Percentiles rank a stretch among this genome's conserved stretches.
Conservation (phyloP, 2,113 vertebrate species). For the Rhinoderma darwinii region DNA sequence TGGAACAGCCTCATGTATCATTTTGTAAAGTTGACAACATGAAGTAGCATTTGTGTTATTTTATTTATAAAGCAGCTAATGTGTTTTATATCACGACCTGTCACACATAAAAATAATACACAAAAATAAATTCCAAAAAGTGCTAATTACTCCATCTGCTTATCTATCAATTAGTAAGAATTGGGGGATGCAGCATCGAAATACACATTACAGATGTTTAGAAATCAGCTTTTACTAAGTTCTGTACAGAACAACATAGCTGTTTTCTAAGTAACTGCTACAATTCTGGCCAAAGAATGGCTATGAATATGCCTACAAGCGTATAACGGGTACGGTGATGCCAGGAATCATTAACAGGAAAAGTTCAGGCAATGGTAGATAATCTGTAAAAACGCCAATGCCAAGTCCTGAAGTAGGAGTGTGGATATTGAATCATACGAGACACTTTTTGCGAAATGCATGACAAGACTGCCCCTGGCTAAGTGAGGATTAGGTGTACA, state of each 20-base stretch:
- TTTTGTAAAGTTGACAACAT: constrained; percentile 43
- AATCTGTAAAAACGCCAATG: not conserved
- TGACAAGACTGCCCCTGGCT: not conserved
- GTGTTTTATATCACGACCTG: not conserved
- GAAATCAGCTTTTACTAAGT: not conserved
- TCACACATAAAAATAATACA: not conserved
- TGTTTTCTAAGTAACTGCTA: not conserved
- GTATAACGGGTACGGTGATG: not conserved
- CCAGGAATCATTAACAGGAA: not conserved
- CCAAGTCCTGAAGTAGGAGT: not conserved
- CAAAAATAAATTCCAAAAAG: not conserved
- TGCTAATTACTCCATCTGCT: constrained; percentile 25
- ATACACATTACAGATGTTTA: constrained; percentile 2
- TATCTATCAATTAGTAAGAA: constrained; percentile 1
- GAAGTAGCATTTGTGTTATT: not conserved
- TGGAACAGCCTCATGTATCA: not conserved
- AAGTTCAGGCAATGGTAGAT: constrained; percentile 8
- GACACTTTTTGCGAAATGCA: not conserved
- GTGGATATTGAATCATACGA: not conserved
- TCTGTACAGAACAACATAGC: not conserved
- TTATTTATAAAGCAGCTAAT: constrained; percentile 22
- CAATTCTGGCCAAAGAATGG: not conserved
- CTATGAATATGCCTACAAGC: not conserved
- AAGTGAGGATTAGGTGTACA: not conserved
- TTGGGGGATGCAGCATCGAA: not conserved